phyloP scores from a whole-genome alignment of 2,888 invertebrate species.

The Pseudococcus longispinus region DNA sequence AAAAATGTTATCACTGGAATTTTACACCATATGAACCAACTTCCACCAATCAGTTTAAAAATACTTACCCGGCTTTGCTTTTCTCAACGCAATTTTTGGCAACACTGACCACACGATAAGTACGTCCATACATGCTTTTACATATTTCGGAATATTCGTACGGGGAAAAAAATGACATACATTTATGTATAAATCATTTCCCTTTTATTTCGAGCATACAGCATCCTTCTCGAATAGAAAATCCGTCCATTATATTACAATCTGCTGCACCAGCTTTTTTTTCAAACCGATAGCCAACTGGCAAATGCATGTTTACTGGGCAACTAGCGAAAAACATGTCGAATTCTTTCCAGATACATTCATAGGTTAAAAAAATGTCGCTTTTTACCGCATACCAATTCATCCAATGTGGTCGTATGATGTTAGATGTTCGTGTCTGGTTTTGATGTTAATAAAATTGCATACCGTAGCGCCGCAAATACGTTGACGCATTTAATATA shows the following conservation, averaged over 20 bases:
- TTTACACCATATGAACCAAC: too few relatives aligned
- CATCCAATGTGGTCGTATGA: background rate
- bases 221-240: background rate
- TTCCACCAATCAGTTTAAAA: too few relatives aligned
- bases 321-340: background rate
- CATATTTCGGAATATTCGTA: too few relatives aligned
- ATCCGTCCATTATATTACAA: background rate
- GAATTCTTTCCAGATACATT: background rate
- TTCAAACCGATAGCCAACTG: background rate
- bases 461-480: conserved; percentile 20
- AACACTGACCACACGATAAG: too few relatives aligned
- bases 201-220: background rate
- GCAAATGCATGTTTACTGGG: background rate
- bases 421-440: conserved; percentile 1
- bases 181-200: background rate
- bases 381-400: background rate
- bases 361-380: background rate
- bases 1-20: too few relatives aligned
- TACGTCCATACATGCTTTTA: too few relatives aligned
- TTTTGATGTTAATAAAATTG: conserved; percentile 31
- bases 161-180: background rate
- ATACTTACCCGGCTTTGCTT: too few relatives aligned
- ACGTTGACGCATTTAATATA: conserved; percentile 22
- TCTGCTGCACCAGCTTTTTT: background rate
- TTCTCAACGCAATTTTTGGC: too few relatives aligned